Conservation (phyloP, 2,797 vertebrate species). For the Schizopygopsis malacanthus region DNA sequence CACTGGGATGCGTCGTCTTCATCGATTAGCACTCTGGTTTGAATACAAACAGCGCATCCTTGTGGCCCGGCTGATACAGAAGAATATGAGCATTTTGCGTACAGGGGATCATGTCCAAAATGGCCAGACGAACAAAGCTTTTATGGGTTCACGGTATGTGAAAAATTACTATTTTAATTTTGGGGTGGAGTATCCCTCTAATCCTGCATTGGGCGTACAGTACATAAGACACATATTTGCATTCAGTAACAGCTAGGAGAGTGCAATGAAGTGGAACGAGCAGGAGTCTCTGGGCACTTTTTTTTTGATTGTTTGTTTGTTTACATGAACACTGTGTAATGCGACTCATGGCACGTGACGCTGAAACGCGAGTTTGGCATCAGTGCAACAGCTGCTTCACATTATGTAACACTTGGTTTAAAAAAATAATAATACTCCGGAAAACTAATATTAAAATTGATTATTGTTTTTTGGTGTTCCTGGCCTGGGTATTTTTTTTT, state of each 20-base stretch:
- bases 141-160: no score
- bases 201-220: background rate
- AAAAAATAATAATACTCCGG: background rate
- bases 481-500: no score
- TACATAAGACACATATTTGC: background rate
- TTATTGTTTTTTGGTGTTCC: background rate
- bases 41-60: no score
- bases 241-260: background rate
- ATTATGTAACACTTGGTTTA: slow-evolving; percentile 25
- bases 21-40: no score
- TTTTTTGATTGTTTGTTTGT: background rate
- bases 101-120: no score
- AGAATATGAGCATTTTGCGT: no score
- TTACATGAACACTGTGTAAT: background rate
- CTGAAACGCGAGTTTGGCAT: background rate
- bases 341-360: background rate
- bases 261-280: background rate
- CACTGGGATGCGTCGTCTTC: no score
- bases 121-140: no score
- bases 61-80: no score
- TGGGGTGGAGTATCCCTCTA: background rate
- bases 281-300: background rate
- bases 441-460: background rate
- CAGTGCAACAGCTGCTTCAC: slow-evolving; percentile 18
- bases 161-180: no score